These are phyloP conservation scores for Lasioglossum morio DNA, from an alignment of 2,888 invertebrate genomes.

Conservation along the genomic window DNA sequence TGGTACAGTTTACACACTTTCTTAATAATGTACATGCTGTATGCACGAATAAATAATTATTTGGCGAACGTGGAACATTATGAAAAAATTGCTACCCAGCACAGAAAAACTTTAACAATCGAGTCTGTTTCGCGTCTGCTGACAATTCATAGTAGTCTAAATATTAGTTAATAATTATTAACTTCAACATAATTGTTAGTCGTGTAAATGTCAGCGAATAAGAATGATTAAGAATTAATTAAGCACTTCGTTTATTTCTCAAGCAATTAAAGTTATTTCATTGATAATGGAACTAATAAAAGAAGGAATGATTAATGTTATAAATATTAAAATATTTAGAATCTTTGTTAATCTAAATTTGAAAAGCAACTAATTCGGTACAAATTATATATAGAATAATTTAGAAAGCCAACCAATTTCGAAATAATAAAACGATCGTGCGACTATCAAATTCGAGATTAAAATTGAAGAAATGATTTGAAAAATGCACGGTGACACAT, in stretches of 20 bases:
- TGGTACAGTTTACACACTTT: constrained; percentile 73
- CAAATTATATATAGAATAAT: no score
- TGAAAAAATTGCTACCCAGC: constrained; percentile 9
- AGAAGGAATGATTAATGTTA: not conserved
- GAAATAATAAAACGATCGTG: not conserved
- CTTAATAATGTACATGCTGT: constrained; percentile 34
- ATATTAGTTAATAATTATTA: not conserved
- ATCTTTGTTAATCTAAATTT: no score
- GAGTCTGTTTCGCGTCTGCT: not conserved
- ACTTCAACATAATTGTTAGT: not conserved
- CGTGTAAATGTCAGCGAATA: no score
- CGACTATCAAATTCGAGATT: not conserved
- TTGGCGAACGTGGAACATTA: constrained; percentile 15
- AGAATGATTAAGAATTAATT: no score
- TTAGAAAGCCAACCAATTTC: not conserved
- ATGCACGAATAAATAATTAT: constrained; percentile 46
- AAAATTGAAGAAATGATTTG: not conserved
- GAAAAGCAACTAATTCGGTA: no score
- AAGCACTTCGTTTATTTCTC: not conserved
- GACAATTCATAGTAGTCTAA: not conserved
- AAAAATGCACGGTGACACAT: not conserved
- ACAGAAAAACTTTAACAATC: constrained; percentile 13
- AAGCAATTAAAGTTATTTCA: not conserved
- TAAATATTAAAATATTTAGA: no score
- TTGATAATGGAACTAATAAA: not conserved